Base-by-base conservation (phyloP, 2,888 invertebrate species). In the Andrena fulva region DNA sequence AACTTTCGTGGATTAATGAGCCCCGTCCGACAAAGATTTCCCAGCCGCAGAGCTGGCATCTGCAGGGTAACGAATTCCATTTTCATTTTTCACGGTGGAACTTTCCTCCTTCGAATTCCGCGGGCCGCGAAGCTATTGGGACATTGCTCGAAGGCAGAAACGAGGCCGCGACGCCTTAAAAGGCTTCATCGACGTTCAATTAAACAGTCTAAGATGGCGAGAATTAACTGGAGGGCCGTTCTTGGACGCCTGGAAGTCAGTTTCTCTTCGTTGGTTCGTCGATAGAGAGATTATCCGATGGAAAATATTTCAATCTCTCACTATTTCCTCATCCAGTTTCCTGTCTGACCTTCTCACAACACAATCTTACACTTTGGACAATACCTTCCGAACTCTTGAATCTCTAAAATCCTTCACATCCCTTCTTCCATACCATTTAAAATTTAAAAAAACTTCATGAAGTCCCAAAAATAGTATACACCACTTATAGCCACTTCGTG, bases 141-240 rank as follows among this genome's bases (percentile, higher is more conserved):
- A 24, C 59, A 67, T 67, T 67, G 54, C 52, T 70, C 71, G 68
- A 70, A 75, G 59, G 29, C 77, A 75, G 73, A 87, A 87, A 83
- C 85, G 79, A 85, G 86, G 81, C 80, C 80, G 73, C 35, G 70
- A 84, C 87, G 86, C 69, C 52, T 64, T 52, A 56, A 64, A 76
- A 74, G 89, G 88, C 77, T 90, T 89, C 90, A 54, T 60, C 63
- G 71, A 62, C 48, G 54, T 74, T 62, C 66, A 50, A 72, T 86
- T 82, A 76, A 87, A 87, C 82, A 81, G 33, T 52, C 27, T 42
- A 52, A 8, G 52, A 42, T 56, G 4, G 48, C n/a, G n/a, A 56
- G 59, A 62, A 56, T 74, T 75, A 64, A 77, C 56, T 59, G 16
- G 72, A 35, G 50, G 31, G 64, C 29, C 12, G 35, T 27, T 72